Evolutionary conservation across 2,888 invertebrate genomes (phyloP).

Genomic region (Pammene fasciana): DNA sequence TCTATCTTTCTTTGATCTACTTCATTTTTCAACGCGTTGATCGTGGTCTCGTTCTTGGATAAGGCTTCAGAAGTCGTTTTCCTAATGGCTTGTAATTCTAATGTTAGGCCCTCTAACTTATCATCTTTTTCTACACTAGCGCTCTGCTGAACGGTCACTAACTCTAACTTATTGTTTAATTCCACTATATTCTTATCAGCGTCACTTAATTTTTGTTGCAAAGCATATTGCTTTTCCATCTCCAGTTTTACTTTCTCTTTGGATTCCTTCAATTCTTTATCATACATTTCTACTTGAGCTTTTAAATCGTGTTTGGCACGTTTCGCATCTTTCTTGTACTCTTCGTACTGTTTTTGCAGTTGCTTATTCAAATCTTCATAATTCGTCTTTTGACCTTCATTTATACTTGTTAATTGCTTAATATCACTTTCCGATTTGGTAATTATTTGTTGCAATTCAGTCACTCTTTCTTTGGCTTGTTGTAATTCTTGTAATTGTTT

Average conservation of each 20-base stretch:
- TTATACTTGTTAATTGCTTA: slow-evolving; percentile 73
- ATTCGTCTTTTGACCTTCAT: slow-evolving; percentile 77
- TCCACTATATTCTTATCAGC: slow-evolving; percentile 68
- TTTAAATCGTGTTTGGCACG: slow-evolving; percentile 79
- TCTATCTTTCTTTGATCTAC: slow-evolving; percentile 71
- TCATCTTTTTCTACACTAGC: slow-evolving; percentile 70
- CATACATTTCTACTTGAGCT: slow-evolving; percentile 82
- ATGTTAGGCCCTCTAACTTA: slow-evolving; percentile 70
- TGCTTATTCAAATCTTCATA: slow-evolving; percentile 78
- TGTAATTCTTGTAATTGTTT: slow-evolving; percentile 66
- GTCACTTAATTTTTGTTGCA: slow-evolving; percentile 67
- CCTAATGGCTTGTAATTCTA: slow-evolving; percentile 72
- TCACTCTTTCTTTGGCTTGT: slow-evolving; percentile 68
- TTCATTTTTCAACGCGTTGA: slow-evolving; percentile 68
- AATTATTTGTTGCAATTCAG: slow-evolving; percentile 69
- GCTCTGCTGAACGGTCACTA: slow-evolving; percentile 71
- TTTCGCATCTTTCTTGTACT: slow-evolving; percentile 77
- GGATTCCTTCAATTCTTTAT: slow-evolving; percentile 68
- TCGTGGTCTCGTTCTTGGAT: slow-evolving; percentile 66
- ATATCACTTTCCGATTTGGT: slow-evolving; percentile 75
- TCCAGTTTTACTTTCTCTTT: slow-evolving; percentile 69
- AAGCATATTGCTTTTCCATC: slow-evolving; percentile 66
- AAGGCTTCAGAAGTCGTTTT: slow-evolving; percentile 66
- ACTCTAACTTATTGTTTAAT: slow-evolving; percentile 73
- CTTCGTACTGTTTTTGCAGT: slow-evolving; percentile 70